A percentile compares a stretch with the other conserved stretches of the same genome.
phyloP scores from a whole-genome alignment of 2,888 invertebrate species.

The Mongoloraphidia duomilia region DNA sequence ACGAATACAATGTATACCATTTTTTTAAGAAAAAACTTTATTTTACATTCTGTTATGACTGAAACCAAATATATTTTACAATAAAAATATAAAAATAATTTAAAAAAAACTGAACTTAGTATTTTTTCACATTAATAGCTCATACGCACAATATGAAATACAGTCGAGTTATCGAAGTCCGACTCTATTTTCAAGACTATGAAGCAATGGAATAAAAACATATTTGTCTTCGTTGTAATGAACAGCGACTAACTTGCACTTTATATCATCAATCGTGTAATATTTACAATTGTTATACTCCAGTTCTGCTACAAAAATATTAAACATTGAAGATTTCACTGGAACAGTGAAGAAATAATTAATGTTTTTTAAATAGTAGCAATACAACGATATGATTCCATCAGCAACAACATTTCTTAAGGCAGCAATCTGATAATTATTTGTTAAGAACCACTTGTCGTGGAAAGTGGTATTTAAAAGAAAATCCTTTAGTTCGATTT shows the following conservation, averaged over 20 bases:
- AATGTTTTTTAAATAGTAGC: constrained; percentile 5
- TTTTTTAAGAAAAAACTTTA: background rate
- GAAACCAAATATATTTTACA: background rate
- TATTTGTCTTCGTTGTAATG: background rate
- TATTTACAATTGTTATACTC: background rate
- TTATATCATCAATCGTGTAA: background rate
- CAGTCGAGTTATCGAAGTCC: background rate
- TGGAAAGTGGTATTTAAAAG: constrained; percentile 1
- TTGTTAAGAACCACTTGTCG: constrained; percentile 16
- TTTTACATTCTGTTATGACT: background rate
- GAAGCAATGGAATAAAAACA: background rate
- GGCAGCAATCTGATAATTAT: constrained; percentile 11
- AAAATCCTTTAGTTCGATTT: constrained; percentile 8
- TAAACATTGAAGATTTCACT: background rate
- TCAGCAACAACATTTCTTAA: constrained; percentile 10
- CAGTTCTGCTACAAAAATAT: background rate
- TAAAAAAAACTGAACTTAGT: background rate
- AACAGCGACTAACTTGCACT: background rate
- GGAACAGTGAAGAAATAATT: background rate
- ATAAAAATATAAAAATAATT: background rate
- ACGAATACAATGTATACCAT: no score
- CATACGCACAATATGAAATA: background rate
- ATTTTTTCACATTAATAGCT: background rate
- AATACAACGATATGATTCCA: constrained; percentile 8
- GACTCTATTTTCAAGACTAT: background rate